phyloP scores from a whole-genome alignment of 2,888 invertebrate species.

The Drosophila kanekoi region DNA sequence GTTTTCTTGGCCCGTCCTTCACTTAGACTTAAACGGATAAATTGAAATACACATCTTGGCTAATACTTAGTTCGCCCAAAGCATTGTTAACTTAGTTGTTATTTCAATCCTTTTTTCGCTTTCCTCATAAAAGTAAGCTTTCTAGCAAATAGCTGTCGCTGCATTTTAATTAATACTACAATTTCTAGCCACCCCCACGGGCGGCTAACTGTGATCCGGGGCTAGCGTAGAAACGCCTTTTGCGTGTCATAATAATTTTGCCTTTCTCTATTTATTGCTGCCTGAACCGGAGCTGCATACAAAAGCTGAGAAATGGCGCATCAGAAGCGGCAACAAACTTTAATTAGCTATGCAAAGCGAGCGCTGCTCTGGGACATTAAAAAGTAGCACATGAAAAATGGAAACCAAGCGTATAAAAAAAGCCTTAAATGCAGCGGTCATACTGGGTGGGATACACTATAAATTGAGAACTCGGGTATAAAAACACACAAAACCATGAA shows the following conservation, averaged over 20 bases:
- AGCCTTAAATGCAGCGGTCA: slow-evolving; percentile 41
- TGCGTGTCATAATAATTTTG: slow-evolving; percentile 70
- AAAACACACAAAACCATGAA: slow-evolving; percentile 28
- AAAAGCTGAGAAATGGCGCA: slow-evolving; percentile 60
- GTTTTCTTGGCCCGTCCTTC: neutral
- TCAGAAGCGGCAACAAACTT: slow-evolving; percentile 69
- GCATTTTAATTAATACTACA: slow-evolving; percentile 49
- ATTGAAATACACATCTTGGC: no score
- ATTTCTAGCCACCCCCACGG: slow-evolving; percentile 14
- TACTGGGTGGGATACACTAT: slow-evolving; percentile 40
- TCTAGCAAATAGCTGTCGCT: slow-evolving; percentile 38
- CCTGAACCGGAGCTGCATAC: slow-evolving; percentile 20
- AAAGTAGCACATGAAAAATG: slow-evolving; percentile 48
- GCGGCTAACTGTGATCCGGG: slow-evolving; percentile 23
- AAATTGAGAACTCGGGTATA: slow-evolving; percentile 47
- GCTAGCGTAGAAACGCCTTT: slow-evolving; percentile 61
- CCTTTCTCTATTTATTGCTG: slow-evolving; percentile 29
- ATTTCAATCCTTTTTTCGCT: no score
- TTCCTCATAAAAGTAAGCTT: slow-evolving; percentile 26
- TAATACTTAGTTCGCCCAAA: neutral
- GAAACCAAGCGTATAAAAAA: slow-evolving; percentile 28
- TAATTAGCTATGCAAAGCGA: slow-evolving; percentile 77
- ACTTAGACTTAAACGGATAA: no score
- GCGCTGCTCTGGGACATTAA: slow-evolving; percentile 53
- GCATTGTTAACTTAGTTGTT: no score